Base-by-base conservation (phyloP, 2,113 vertebrate species). In the Pelusios castaneus region DNA sequence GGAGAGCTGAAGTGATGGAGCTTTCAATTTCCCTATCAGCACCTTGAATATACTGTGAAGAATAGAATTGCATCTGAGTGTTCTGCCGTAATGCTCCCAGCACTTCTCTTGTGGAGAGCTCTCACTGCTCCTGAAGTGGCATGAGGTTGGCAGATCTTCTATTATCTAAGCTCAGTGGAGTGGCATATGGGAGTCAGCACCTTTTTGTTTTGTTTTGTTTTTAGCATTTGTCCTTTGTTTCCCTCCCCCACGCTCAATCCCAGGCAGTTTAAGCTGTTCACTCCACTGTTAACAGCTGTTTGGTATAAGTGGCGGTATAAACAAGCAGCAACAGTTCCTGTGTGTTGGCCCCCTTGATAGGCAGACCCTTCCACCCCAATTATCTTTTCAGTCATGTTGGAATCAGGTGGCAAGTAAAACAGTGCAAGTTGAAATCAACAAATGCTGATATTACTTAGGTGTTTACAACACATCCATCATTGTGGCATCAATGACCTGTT, bases 391-490 rank as follows among this genome's bases (percentile, higher is more conserved):
- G 88, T 41, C 0, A 0, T 22, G 25, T 41, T 90, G 41, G 17
- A 88, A 84, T 92, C 54, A 81, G 55, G 34, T 1, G 1, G 45
- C 92, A 78, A 87, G 84, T 86, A 45, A 16, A 91, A 3, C 3
- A 77, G 31, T 67, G 22, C 6, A 1, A 51, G 54, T 92, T 76
- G 77, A 89, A 94, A 54, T 0, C 80, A 93, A 47, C 34, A 1
- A 2, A 83, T n/a, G 41, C 0, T 58, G 82, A 82, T 80, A 17
- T 45, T 85, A 34, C 43, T 90, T 19, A 93, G 80, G 31, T 76
- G 63, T 84, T 92, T 93, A 75, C 75, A 67, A 38, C n/a, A 92
- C 77, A 87, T 94, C 77, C 60, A 73, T 84, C 91, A 91, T 10
- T 4, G 12, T 24, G 29, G 47, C 88, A 89, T 34, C 67, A 76